Base-by-base conservation (phyloP, 2,888 invertebrate genomes). In the Euplagia quadripunctaria region DNA sequence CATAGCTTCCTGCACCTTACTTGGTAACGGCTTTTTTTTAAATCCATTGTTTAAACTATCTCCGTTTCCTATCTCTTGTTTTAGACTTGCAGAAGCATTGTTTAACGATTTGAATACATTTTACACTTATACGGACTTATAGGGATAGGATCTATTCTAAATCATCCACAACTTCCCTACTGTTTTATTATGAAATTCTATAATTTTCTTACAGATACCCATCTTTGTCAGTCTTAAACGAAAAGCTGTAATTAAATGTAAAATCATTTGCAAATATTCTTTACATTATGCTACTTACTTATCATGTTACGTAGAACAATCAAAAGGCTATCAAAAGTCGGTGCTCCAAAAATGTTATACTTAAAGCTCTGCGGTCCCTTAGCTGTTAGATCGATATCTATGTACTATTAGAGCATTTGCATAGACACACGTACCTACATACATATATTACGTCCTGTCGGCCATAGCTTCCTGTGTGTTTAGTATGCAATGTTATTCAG, bases 401-500 rank as follows among this genome's bases (percentile, higher is more conserved):
- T 72, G 77, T 79, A 78, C 83, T 80, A 73, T 74, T 78, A 76
- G 76, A 51, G 69, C 70, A 80, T 82, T 79, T 75, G 72, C 80
- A 83, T 79, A 74, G 74, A 72, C 70, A 41, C 76, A 79, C 77
- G 77, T 79, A 82, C 69, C 61, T 68, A 68, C 79, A 79, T 68
- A 68, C 79, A 79, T 76, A 75, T 69, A 78, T 76, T 69, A 76
- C 80, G 84, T 87, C 87, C 88, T 86, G 85, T 83, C 82, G 51
- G 64, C 71, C 72, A 69, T 71, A 69, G 82, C 80, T 90, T 91
- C 91, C 91, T 90, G 88, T 81, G 81, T 81, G 82, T 85, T 90
- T 89, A 87, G 86, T 91, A 91, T 90, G 88, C 90, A 80, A 73
- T 78, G 80, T 78, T 83, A 83, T 85, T 81, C 78, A 67, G 77